Percentiles rank a stretch among this genome's conserved stretches.
phyloP scores from a whole-genome alignment of 53 echinoderm and acorn worm species.

The Arbacia lixula region DNA sequence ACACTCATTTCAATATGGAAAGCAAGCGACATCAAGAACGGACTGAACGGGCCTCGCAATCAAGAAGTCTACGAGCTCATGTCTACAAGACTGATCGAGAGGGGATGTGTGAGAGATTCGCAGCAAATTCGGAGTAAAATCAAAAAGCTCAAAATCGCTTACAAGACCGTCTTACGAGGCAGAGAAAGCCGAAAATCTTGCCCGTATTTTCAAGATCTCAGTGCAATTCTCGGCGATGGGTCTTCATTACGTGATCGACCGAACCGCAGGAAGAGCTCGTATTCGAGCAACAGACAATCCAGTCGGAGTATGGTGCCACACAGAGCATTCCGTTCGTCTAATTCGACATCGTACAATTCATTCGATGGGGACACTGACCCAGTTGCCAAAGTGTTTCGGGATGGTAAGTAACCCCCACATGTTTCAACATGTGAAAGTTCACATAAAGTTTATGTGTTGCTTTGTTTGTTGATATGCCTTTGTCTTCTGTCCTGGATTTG shows the following conservation, averaged over 20 bases:
- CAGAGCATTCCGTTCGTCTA: conserved; percentile 37
- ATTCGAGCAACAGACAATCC: conserved; percentile 34
- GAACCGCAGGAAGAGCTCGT: conserved; percentile 39
- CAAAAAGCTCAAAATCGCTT: conserved; percentile 54
- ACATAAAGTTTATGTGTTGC: too few species aligned
- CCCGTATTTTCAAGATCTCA: conserved; percentile 58
- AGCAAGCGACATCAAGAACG: conserved; percentile 33
- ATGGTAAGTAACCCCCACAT: conserved; percentile 42
- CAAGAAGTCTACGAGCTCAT: conserved; percentile 52
- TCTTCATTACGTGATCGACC: conserved; percentile 52
- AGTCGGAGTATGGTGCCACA: conserved; percentile 56
- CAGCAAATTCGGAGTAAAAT: conserved; percentile 59
- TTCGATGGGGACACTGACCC: conserved; percentile 53
- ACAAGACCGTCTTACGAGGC: conserved; percentile 53
- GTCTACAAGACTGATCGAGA: conserved; percentile 37
- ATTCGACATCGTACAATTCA: conserved; percentile 17
- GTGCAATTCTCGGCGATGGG: conserved; percentile 49
- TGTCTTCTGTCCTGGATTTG: not conserved
- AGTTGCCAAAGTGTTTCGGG: conserved; percentile 56
- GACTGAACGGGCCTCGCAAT: conserved; percentile 52
- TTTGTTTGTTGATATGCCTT: not conserved
- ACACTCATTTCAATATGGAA: conserved; percentile 54
- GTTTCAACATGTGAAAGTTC: too few species aligned
- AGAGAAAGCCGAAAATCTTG: conserved; percentile 56
- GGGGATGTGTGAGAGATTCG: conserved; percentile 46